Percentiles rank a stretch among this genome's conserved stretches.
These are phyloP conservation scores for Eupleurogrammus muticus DNA, from an alignment of 2,797 vertebrate genomes.

Conservation along the genomic window DNA sequence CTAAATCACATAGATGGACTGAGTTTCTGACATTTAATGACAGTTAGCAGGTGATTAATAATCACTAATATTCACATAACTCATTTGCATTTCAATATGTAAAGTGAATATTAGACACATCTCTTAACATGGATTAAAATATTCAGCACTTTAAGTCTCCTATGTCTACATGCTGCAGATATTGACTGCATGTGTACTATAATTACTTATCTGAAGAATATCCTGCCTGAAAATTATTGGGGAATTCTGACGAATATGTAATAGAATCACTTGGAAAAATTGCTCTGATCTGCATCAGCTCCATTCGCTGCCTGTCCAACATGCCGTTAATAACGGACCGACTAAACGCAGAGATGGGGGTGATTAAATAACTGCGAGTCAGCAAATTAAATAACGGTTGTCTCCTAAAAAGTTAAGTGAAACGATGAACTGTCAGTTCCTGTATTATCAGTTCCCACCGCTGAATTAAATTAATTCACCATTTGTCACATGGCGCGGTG, in stretches of 20 bases:
- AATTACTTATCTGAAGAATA: not conserved
- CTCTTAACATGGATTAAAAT: not conserved
- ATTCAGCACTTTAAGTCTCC: not conserved
- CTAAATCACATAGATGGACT: constrained; percentile 2
- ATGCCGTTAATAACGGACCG: constrained; percentile 52
- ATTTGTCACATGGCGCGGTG: constrained; percentile 33
- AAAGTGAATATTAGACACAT: constrained; percentile 1
- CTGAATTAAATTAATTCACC: constrained; percentile 37
- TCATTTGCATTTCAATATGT: not conserved
- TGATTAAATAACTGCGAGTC: constrained; percentile 59
- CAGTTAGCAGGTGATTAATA: not conserved
- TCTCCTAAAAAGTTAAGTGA: constrained; percentile 54
- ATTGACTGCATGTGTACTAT: not conserved
- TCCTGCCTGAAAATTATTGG: not conserved
- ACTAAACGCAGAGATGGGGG: constrained; percentile 32
- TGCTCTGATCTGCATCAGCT: constrained; percentile 33
- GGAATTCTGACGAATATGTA: not conserved
- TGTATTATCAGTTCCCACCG: constrained; percentile 33
- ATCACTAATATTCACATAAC: not conserved
- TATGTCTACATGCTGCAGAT: not conserved
- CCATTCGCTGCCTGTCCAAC: constrained; percentile 30
- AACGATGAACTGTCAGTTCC: constrained; percentile 65
- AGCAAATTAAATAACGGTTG: constrained; percentile 53
- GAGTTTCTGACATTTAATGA: constrained; percentile 4
- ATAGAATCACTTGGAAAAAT: constrained; percentile 5